Conservation (phyloP, 1,140 invertebrate genomes). For the Neodiprion pinetum region DNA sequence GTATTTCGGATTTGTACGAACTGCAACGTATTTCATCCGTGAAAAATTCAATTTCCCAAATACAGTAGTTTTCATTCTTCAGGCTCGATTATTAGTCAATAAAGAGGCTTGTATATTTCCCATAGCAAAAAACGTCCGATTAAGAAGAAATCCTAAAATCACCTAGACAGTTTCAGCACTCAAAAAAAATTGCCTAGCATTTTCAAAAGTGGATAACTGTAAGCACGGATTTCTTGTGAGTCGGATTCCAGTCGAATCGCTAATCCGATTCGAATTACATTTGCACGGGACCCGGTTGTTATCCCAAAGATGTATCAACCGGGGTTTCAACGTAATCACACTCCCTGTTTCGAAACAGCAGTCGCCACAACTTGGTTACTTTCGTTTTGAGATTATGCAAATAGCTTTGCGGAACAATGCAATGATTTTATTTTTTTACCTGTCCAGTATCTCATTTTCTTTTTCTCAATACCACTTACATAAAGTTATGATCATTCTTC, state of each 20-base stretch:
- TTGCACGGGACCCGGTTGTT: background rate
- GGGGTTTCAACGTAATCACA: background rate
- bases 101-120: background rate
- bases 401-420: too few relatives aligned
- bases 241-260: background rate
- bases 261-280: background rate
- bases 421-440: too few relatives aligned
- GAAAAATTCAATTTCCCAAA: background rate
- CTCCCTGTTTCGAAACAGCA: background rate
- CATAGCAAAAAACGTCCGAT: background rate
- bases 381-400: too few relatives aligned
- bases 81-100: too few relatives aligned
- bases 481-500: too few relatives aligned
- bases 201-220: background rate
- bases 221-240: background rate
- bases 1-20: background rate
- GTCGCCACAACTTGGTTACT: background rate
- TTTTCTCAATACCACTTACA: too few relatives aligned
- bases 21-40: background rate
- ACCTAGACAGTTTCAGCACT: background rate
- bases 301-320: background rate
- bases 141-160: background rate
- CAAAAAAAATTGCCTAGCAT: background rate
- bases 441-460: too few relatives aligned
- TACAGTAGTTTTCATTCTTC: background rate